phyloP scores from a whole-genome alignment of 1,140 invertebrate species.

The Himalopsyche phryganea region DNA sequence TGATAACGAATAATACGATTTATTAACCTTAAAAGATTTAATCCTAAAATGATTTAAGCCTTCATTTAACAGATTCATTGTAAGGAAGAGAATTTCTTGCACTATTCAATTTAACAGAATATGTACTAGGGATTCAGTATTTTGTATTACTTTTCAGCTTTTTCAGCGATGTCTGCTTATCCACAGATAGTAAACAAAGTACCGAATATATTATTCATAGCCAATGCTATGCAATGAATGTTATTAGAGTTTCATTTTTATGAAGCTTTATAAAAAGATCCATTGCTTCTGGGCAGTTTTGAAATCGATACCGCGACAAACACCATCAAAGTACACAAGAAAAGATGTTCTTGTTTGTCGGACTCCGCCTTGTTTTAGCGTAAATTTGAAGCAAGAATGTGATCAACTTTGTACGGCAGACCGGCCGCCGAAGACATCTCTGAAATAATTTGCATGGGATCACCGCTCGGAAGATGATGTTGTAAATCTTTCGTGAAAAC shows the following conservation, averaged over 20 bases:
- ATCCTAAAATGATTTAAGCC: too few relatives aligned
- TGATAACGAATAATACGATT: too few relatives aligned
- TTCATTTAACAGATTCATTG: constrained; percentile 97
- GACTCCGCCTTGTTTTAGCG: constrained; percentile 81
- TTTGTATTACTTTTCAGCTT: constrained; percentile 91
- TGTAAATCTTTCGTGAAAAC: constrained; percentile 94
- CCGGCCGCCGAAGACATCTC: constrained; percentile 98
- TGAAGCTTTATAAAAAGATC: constrained; percentile 84
- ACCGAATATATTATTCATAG: constrained; percentile 95
- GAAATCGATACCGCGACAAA: constrained; percentile 98
- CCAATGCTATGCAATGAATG: constrained; percentile 94
- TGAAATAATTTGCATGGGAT: constrained; percentile 88
- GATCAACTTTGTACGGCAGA: constrained; percentile 89
- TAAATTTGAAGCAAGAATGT: constrained; percentile 84
- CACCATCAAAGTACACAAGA: constrained; percentile 96
- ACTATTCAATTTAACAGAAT: constrained; percentile 93
- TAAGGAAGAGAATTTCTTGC: constrained; percentile 94
- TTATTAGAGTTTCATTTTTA: constrained; percentile 96
- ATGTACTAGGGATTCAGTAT: constrained; percentile 95
- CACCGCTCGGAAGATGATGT: constrained; percentile 85
- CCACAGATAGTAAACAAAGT: constrained; percentile 95
- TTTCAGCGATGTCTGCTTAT: constrained; percentile 93
- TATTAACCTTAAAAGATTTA: too few relatives aligned
- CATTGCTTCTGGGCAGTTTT: constrained; percentile 87
- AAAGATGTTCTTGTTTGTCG: constrained; percentile 86